Evolutionary conservation across 2,797 vertebrate genomes (phyloP).

Genomic region (Mus spretus): DNA sequence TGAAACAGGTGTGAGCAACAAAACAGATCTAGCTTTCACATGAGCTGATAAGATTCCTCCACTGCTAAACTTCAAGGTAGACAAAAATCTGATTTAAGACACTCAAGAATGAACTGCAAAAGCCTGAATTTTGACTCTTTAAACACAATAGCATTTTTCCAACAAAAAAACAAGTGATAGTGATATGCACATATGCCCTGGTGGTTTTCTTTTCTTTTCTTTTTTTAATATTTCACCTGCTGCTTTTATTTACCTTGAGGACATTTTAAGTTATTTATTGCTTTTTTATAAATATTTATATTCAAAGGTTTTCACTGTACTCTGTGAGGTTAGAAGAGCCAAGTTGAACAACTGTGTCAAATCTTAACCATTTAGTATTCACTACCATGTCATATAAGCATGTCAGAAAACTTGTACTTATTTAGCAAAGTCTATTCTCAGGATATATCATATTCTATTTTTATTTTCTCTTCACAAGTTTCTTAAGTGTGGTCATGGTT

Average conservation of each 20-base stretch:
- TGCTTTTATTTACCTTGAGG: neutral
- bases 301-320: neutral
- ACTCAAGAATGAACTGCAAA: neutral
- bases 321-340: neutral
- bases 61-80: neutral
- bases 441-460: neutral
- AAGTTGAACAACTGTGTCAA: neutral
- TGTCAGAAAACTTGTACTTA: neutral
- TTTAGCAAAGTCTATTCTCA: neutral
- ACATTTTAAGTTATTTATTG: neutral
- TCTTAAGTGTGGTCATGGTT: neutral
- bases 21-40: neutral
- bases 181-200: neutral
- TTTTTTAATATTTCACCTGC: neutral
- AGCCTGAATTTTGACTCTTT: neutral
- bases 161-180: neutral
- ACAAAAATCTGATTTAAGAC: neutral
- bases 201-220: too few species aligned
- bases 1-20: neutral
- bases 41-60: neutral
- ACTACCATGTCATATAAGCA: neutral
- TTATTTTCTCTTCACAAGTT: neutral
- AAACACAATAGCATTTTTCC: neutral
- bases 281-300: conserved; percentile 23
- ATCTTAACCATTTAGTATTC: neutral